These are phyloP conservation scores for Corvus moneduloides DNA, from an alignment of 2,113 vertebrate genomes.

Conservation along the genomic window DNA sequence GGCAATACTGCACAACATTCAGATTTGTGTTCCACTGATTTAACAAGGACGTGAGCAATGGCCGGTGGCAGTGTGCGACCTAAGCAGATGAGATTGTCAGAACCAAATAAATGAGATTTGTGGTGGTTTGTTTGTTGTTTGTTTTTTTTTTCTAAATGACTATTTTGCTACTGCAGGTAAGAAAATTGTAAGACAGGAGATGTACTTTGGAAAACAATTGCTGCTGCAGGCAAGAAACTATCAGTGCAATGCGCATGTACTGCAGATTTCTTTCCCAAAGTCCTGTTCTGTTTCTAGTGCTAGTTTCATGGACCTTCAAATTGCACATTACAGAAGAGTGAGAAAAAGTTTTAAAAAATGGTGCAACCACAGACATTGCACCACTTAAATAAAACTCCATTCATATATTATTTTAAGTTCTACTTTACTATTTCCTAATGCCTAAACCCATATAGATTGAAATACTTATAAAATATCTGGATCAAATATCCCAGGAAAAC, in stretches of 20 bases:
- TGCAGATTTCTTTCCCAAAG: background rate
- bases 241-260: background rate
- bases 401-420: background rate
- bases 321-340: background rate
- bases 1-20: background rate
- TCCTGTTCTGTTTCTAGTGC: background rate
- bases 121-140: background rate
- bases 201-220: background rate
- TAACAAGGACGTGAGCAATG: background rate
- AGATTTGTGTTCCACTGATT: background rate
- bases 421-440: background rate
- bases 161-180: slow-evolving; percentile 33
- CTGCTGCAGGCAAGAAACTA: slow-evolving; percentile 1
- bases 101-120: slow-evolving; percentile 23
- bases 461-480: background rate
- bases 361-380: background rate
- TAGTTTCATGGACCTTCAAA: background rate
- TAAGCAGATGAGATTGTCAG: slow-evolving; percentile 27
- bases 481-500: background rate
- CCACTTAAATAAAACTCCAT: background rate
- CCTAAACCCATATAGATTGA: background rate
- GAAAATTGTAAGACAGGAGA: background rate
- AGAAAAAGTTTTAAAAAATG: background rate
- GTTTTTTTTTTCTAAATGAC: background rate
- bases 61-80: background rate